Base-by-base conservation (phyloP, 2,797 vertebrate genomes). In the Cheirogaleus major region DNA sequence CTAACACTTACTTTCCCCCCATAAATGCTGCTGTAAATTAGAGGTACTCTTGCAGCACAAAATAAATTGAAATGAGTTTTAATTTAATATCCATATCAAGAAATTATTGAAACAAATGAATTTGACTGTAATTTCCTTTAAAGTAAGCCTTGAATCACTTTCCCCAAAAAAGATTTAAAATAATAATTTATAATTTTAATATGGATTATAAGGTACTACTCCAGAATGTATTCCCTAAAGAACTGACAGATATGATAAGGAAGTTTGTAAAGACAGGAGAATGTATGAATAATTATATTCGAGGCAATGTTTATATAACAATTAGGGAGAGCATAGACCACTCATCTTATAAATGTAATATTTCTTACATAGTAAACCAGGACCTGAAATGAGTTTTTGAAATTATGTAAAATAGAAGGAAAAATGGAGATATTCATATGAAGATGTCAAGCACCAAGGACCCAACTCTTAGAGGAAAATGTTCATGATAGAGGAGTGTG, bases 11-110 rank as follows among this genome's bases (percentile, higher is more conserved):
- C 35, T 43, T 73, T 73, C 12, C 10, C 7, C 18, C 32, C 14
- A 23, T 84, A 76, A 91, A 52, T 48, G 27, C 83, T 84, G 30
- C 30, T 79, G 10, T 75, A 80, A 41, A 43, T 87, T 81, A 45
- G 67, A 67, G 4, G 1, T 14, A 52, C 18, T 81, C 13, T 10
- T n/a, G 27, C 2, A 52, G 4, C 13, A 95, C 30, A 82, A 59
- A 89, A 89, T 59, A 61, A 81, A 81, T 72, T 85, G 41, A 89
- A 86, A 88, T 84, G 83, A 88, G 45, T 25, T 87, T 84, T 84
- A 18, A 67, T 80, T n/a, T 70, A 86, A 69, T 83, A 15, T 72
- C 5, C 13, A 55, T 79, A 90, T 55, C 0, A 38, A 92, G 48
- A 86, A 84, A 69, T 65, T 78, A 59, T 41, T 88, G n/a, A 20